These are phyloP conservation scores for Standfussiana lucernea DNA, from an alignment of 2,888 invertebrate species.

Conservation along the genomic window DNA sequence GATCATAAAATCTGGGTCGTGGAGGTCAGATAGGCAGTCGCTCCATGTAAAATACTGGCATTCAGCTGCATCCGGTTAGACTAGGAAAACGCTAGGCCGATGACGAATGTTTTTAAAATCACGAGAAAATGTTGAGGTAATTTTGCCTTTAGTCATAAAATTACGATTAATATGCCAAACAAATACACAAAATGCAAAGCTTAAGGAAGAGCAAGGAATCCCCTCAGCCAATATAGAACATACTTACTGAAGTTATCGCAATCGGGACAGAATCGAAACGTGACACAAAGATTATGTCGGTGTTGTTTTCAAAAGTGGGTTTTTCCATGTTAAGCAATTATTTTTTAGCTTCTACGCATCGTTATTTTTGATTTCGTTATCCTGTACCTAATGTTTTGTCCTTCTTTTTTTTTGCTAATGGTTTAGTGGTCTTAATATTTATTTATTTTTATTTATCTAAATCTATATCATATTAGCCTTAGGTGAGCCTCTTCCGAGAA, in stretches of 20 bases:
- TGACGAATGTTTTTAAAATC: not conserved
- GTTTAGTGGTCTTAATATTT: not conserved
- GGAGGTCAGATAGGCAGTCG: no score
- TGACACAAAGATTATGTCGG: conserved; percentile 8
- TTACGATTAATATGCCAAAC: not conserved
- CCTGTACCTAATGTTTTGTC: conserved; percentile 6
- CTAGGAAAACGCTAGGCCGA: not conserved
- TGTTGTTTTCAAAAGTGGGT: conserved; percentile 35
- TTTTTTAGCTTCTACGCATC: conserved; percentile 11
- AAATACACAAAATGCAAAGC: not conserved
- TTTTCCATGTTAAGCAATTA: conserved; percentile 24
- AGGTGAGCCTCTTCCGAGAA: not conserved
- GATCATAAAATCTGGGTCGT: not conserved
- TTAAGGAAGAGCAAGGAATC: conserved; percentile 14
- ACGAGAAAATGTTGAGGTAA: not conserved
- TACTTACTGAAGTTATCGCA: not conserved
- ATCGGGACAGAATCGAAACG: not conserved
- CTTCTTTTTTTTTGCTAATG: not conserved
- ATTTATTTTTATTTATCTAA: no score
- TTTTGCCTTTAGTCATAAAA: not conserved
- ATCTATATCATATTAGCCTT: no score
- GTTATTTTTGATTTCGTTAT: conserved; percentile 13
- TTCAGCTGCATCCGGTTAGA: not conserved
- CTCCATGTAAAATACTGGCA: not conserved
- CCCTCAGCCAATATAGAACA: conserved; percentile 15